Percentiles rank a stretch among this genome's conserved stretches.
Evolutionary conservation across 1,140 invertebrate species (phyloP).

Genomic region (Delia radicum): DNA sequence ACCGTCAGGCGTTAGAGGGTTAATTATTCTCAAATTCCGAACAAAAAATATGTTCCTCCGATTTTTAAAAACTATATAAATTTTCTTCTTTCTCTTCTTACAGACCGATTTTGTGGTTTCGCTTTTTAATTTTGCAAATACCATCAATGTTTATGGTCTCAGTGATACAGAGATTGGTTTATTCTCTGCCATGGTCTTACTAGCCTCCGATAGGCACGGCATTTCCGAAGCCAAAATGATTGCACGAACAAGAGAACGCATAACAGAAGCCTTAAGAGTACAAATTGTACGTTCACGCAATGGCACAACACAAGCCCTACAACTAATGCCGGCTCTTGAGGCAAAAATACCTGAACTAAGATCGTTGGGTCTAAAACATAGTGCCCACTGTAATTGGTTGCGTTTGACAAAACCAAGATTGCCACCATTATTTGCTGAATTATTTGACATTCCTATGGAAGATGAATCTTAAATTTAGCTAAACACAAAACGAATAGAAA

Average conservation of each 20-base stretch:
- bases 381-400: conserved; percentile 87
- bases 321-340: conserved; percentile 69
- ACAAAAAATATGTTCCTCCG: too few species aligned
- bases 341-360: conserved; percentile 78
- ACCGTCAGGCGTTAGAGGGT: too few species aligned
- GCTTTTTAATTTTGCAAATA: conserved; percentile 76
- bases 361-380: conserved; percentile 80
- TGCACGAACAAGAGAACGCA: conserved; percentile 77
- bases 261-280: conserved; percentile 71
- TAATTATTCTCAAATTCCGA: too few species aligned
- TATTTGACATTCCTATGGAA: conserved; percentile 94
- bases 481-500: not conserved
- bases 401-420: conserved; percentile 75
- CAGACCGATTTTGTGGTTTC: conserved; percentile 73
- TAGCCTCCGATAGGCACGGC: conserved; percentile 76
- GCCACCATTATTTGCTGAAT: conserved; percentile 93
- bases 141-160: conserved; percentile 75
- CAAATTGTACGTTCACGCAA: conserved; percentile 50
- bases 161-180: conserved; percentile 90
- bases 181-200: conserved; percentile 82
- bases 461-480: conserved; percentile 57
- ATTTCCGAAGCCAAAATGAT: conserved; percentile 83
- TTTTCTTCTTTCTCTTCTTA: conserved; percentile 32
- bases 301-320: conserved; percentile 57
- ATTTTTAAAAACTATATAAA: too few species aligned